Evolutionary conservation across 2,888 invertebrate genomes (phyloP).

Genomic region (Automeris io): DNA sequence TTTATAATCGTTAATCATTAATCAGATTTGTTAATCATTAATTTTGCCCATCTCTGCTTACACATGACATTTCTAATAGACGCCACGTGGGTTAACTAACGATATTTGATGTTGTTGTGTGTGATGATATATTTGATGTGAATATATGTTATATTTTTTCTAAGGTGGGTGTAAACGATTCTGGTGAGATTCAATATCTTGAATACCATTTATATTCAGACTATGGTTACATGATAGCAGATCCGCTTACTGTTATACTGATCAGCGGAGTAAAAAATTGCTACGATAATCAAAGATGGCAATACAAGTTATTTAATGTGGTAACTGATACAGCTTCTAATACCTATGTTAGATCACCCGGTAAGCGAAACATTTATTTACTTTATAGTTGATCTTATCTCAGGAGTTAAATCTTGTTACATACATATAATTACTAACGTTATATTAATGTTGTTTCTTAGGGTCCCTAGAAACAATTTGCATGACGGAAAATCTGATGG

Average conservation of each 20-base stretch:
- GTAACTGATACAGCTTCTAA: slow-evolving; percentile 81
- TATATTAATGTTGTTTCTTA: no score
- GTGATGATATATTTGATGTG: no score
- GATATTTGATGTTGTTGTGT: no score
- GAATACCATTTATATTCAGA: slow-evolving; percentile 74
- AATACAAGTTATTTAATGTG: slow-evolving; percentile 51
- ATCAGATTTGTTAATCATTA: no score
- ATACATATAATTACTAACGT: no score
- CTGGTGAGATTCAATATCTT: slow-evolving; percentile 82
- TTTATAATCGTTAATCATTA: no score
- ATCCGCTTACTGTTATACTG: slow-evolving; percentile 50
- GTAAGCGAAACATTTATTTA: slow-evolving; percentile 55
- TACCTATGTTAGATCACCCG: slow-evolving; percentile 82
- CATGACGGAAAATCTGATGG: slow-evolving; percentile 80
- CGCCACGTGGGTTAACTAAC: no score
- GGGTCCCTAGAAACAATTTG: slow-evolving; percentile 80
- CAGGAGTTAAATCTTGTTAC: no score
- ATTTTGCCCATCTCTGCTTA: no score
- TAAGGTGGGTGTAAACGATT: slow-evolving; percentile 72
- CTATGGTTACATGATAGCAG: slow-evolving; percentile 72
- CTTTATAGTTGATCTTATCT: neutral
- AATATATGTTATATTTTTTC: no score
- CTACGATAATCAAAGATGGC: slow-evolving; percentile 75
- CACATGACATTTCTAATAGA: no score
- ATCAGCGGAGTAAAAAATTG: slow-evolving; percentile 67